Percentiles rank a stretch among this genome's conserved stretches.
Evolutionary conservation across 2,888 invertebrate genomes (phyloP).

Genomic region (Calameuta idolon): DNA sequence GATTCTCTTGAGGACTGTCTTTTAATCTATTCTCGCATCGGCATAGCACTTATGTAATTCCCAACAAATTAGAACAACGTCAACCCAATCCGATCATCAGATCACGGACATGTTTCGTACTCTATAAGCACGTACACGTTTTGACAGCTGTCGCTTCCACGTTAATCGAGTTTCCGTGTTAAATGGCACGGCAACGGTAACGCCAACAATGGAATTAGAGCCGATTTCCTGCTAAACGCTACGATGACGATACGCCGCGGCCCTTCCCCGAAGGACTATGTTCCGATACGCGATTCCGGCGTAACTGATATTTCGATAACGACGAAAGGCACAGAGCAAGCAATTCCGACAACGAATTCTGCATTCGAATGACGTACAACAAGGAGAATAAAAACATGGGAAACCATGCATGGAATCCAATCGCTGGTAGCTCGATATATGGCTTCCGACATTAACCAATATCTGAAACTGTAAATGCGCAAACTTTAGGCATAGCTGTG

Average conservation of each 20-base stretch:
- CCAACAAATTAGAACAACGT: neutral
- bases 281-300: neutral
- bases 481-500: neutral
- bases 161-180: conserved; percentile 53
- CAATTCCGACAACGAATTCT: neutral
- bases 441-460: neutral
- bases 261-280: neutral
- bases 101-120: neutral
- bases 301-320: neutral
- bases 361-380: neutral
- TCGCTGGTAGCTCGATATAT: neutral
- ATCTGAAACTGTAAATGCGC: neutral
- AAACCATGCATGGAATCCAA: neutral
- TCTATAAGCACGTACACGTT: conserved; percentile 26
- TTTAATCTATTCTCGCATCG: neutral
- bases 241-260: conserved; percentile 4
- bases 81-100: neutral
- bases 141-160: conserved; percentile 48
- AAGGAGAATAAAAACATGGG: neutral
- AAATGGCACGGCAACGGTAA: conserved; percentile 37
- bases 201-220: conserved; percentile 40
- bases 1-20: neutral
- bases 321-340: neutral
- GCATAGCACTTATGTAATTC: neutral
- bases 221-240: conserved; percentile 31